A percentile compares a stretch with the other conserved stretches of the same genome.
These are phyloP conservation scores for Lanius ludovicianus DNA, from an alignment of 2,113 vertebrate species.

Conservation along the genomic window DNA sequence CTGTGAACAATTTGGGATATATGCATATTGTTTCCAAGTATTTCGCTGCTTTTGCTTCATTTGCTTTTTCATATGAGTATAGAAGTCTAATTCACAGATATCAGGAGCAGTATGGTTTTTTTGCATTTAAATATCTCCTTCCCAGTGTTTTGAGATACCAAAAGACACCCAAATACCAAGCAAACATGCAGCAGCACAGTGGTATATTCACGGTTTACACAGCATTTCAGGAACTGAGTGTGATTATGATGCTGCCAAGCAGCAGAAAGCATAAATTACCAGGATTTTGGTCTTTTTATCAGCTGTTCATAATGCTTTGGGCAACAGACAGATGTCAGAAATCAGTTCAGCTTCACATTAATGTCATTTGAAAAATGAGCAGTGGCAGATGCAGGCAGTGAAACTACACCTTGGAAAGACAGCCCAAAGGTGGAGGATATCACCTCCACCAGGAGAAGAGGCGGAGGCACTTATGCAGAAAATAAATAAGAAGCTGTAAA, in stretches of 20 bases:
- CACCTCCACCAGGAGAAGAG: not conserved
- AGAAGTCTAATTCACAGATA: not conserved
- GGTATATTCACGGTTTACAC: not conserved
- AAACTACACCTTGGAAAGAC: not conserved
- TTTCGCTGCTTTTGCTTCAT: not conserved
- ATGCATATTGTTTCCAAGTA: not conserved
- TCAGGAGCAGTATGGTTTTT: not conserved
- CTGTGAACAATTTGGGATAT: not conserved
- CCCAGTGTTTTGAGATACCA: not conserved
- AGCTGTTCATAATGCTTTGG: not conserved
- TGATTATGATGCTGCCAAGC: not conserved
- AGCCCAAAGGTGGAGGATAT: not conserved
- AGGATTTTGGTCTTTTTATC: not conserved
- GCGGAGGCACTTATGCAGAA: not conserved
- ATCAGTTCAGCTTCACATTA: not conserved
- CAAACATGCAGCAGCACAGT: not conserved
- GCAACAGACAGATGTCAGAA: not conserved
- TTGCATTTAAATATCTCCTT: not conserved
- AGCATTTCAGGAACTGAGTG: not conserved
- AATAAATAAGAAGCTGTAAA: not conserved
- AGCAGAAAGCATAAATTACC: not conserved
- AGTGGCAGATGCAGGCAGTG: not conserved
- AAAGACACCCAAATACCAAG: not conserved
- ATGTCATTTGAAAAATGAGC: not conserved
- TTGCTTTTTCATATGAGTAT: not conserved